These are phyloP conservation scores for Sebastes vulpes DNA, from an alignment of 2,797 vertebrate species.

Conservation along the genomic window DNA sequence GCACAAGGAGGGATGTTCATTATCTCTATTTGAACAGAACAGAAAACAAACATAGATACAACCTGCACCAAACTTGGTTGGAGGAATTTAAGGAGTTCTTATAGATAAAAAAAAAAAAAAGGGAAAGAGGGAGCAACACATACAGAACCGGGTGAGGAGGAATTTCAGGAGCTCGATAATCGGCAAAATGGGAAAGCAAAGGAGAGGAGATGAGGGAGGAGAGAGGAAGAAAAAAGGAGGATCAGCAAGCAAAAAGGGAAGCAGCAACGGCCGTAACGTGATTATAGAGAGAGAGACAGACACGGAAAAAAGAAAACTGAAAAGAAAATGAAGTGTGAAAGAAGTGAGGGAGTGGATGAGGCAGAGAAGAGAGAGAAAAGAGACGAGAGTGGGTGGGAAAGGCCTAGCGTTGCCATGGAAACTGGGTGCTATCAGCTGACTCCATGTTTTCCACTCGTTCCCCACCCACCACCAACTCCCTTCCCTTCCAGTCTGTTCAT, in stretches of 20 bases:
- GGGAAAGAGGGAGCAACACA: no score
- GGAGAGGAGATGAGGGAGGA: neutral
- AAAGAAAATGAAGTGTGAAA: conserved; percentile 63
- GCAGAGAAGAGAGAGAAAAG: conserved; percentile 30
- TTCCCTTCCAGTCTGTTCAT: conserved; percentile 48
- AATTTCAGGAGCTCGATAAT: conserved; percentile 56
- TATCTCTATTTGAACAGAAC: neutral
- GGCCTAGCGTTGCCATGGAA: conserved; percentile 86
- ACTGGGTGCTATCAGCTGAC: conserved; percentile 87
- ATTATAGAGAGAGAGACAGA: conserved; percentile 23
- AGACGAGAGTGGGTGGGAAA: conserved; percentile 79
- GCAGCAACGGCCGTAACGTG: neutral
- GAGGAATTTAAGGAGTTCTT: conserved; percentile 60
- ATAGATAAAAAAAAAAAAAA: no score
- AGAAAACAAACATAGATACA: neutral
- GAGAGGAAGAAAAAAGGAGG: neutral
- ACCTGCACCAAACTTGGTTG: neutral
- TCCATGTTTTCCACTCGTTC: conserved; percentile 75
- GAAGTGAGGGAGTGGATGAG: conserved; percentile 61
- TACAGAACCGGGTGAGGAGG: neutral
- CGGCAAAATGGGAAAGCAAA: neutral
- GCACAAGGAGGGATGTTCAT: neutral
- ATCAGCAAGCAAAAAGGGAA: neutral
- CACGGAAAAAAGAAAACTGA: neutral
- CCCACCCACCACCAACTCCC: conserved; percentile 68